Percentiles rank a stretch among this genome's conserved stretches.
Evolutionary conservation across 1,140 invertebrate genomes (phyloP).

Genomic region (Battus philenor): DNA sequence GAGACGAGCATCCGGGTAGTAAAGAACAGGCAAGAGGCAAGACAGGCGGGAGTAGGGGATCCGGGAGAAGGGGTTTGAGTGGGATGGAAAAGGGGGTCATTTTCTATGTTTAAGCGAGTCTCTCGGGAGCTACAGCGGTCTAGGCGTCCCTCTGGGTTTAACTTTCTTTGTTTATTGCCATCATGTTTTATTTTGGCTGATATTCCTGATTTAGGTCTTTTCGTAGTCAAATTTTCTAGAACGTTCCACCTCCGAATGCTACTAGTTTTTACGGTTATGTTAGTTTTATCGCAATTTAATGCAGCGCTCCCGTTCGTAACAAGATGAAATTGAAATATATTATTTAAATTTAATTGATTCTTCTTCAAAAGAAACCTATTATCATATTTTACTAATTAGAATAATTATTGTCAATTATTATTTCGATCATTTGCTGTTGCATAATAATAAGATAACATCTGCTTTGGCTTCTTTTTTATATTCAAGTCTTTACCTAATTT

Average conservation of each 20-base stretch:
- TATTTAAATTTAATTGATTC: too few relatives aligned
- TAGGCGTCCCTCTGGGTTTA: conserved; percentile 41
- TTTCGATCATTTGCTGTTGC: too few relatives aligned
- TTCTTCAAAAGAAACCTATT: too few relatives aligned
- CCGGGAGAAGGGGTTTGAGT: conserved; percentile 18
- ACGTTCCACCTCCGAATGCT: background rate
- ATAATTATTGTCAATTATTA: too few relatives aligned
- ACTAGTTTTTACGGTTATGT: too few relatives aligned
- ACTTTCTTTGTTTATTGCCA: conserved; percentile 56
- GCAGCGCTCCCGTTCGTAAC: background rate
- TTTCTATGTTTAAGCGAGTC: conserved; percentile 20
- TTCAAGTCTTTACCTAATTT: too few relatives aligned
- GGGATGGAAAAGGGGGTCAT: conserved; percentile 15
- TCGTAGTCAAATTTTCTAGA: conserved; percentile 7
- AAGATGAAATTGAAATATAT: background rate
- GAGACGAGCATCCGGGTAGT: conserved; percentile 56
- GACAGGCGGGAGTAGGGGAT: conserved; percentile 19
- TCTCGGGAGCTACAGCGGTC: conserved; percentile 33
- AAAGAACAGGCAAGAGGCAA: conserved; percentile 40
- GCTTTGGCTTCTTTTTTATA: too few relatives aligned
- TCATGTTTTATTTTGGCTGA: conserved; percentile 49
- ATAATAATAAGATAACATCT: too few relatives aligned
- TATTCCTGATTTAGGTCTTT: conserved; percentile 19
- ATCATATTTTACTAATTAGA: too few relatives aligned
- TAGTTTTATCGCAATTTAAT: background rate